Evolutionary conservation across 2,113 vertebrate genomes (phyloP), one percentile per base, ranked within the genome.

Genomic region (Hiodon alosoides): DNA sequence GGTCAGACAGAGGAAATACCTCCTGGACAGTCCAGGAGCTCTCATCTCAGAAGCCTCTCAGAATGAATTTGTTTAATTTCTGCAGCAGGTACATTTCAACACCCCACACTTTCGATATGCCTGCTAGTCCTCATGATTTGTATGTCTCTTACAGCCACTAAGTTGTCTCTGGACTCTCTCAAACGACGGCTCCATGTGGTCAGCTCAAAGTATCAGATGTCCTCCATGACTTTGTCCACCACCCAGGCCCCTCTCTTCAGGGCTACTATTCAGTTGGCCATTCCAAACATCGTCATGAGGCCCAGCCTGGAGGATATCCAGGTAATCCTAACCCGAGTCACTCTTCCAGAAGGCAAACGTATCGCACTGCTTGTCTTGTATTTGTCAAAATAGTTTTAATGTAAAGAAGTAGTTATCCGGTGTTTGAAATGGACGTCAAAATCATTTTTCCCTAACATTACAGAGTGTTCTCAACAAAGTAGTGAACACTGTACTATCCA

Each of bases 261-360:
- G 81, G 75, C 90, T 75, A 86, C 91, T 77, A 80, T 93, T 81
- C 87, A 92, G 31, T 86, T 94, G 71, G 79, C 90, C 79, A 91
- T 94, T 81, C 92, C 93, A 73, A 93, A 88, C 84, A 85, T 95
- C 61, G 80, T 92, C 75, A 82, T 94, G 78, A 87, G 76, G 76
- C 93, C 93, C 76, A 92, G 88, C 72, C 85, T 95, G 67, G 91
- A 93, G 47, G 88, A 94, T 60, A 90, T 94, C 50, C 93, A 95
- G 91, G 93, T 95, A 80, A 57, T 51, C 50, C 7, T 0, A 31
- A 31, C 31, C 31, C 31, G 31, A 31, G 31, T 31, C 31, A 31
- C 31, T 31, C 31, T 31, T 31, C 31, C 31, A 31, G 31, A 31
- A 31, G 31, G 31, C 31, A 31, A 31, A 31, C 31, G 31, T 31